phyloP scores from a whole-genome alignment of 2,797 vertebrate species.

The Trachops cirrhosus region DNA sequence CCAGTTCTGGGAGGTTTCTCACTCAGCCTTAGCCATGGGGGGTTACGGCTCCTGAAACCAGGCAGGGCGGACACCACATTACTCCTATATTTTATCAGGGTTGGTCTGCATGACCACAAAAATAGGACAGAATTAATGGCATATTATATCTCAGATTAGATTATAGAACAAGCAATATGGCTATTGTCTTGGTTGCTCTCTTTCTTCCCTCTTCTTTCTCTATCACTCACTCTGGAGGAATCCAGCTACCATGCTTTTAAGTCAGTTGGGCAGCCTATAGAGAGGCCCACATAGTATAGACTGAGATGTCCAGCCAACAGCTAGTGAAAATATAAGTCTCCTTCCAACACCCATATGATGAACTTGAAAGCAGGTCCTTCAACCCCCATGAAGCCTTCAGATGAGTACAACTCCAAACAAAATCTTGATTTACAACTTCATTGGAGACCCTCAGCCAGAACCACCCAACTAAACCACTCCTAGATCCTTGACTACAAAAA shows the following conservation, averaged over 20 bases:
- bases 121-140: background rate
- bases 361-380: background rate
- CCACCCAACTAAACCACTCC: background rate
- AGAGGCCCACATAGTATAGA: background rate
- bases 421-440: background rate
- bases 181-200: background rate
- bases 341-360: background rate
- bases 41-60: too few relatives aligned
- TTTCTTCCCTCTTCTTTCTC: background rate
- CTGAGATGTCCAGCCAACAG: background rate
- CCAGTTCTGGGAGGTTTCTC: too few relatives aligned
- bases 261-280: background rate
- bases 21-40: too few relatives aligned
- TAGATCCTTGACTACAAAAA: slow-evolving; percentile 13
- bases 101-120: background rate
- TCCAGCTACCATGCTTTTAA: background rate
- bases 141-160: background rate
- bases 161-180: background rate
- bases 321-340: background rate
- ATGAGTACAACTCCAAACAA: background rate
- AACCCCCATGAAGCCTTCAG: background rate
- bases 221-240: background rate
- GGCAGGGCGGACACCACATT: too few relatives aligned
- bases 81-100: background rate
- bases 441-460: background rate